phyloP scores from a whole-genome alignment of 1,140 invertebrate species.

The Drosophila kikkawai region DNA sequence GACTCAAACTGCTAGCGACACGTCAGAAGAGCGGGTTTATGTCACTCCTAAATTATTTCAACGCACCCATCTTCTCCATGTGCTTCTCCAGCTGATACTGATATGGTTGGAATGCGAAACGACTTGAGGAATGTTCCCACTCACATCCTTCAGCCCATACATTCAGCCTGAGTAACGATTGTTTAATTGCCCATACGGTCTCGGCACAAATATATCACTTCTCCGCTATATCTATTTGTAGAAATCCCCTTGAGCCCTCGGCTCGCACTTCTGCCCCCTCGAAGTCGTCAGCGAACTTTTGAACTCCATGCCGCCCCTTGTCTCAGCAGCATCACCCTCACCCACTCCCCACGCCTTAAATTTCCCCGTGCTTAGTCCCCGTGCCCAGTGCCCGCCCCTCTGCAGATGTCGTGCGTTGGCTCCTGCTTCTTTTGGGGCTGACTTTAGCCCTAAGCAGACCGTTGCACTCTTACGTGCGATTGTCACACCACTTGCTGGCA shows the following conservation, averaged over 20 bases:
- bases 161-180: conserved; percentile 46
- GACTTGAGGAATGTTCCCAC: conserved; percentile 21
- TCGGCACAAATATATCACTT: conserved; percentile 46
- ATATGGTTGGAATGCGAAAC: conserved; percentile 33
- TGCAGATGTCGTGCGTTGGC: conserved; percentile 26
- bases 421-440: conserved; percentile 32
- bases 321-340: conserved; percentile 1
- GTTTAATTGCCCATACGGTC: conserved; percentile 73
- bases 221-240: conserved; percentile 39
- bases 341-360: neutral
- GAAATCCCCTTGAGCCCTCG: conserved; percentile 27
- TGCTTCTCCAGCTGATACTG: conserved; percentile 13
- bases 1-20: too few species aligned
- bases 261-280: conserved; percentile 6
- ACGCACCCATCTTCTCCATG: neutral
- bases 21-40: neutral
- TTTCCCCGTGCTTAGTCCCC: neutral
- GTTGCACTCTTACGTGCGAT: conserved; percentile 81
- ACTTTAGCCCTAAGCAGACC: conserved; percentile 62
- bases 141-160: conserved; percentile 13
- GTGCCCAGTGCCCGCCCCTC: neutral
- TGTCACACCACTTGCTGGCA: conserved; percentile 76
- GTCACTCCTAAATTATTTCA: conserved; percentile 4
- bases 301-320: conserved; percentile 40
- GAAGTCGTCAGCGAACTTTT: conserved; percentile 44